Base-by-base conservation (phyloP, 1,140 invertebrate genomes). In the Spodoptera frugiperda region DNA sequence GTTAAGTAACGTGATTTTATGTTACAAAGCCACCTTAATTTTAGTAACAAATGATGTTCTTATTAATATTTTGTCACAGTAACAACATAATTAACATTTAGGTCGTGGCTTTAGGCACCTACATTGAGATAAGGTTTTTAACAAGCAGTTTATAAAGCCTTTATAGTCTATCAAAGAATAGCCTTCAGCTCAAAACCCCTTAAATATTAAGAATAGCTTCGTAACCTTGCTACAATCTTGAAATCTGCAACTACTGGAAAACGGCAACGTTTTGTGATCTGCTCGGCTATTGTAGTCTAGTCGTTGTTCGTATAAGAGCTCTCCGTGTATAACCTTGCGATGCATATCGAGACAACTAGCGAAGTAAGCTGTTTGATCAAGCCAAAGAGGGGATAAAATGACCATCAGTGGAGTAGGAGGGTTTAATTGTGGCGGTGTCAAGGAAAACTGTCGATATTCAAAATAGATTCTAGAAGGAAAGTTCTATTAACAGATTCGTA, bases 221-320 rank as follows among this genome's bases (percentile, higher is more conserved):
- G 33, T 46, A 46, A 63, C 59, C 59, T 63, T 63, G 1, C 19
- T 4, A 59, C 55, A 54, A 59, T 63, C 39, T 63, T 33, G 39
- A 59, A n/a, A 59, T 59, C 57, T 59, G 59, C 39, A 46, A 11
- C 33, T 3, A 46, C 59, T 63, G 12, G 8, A 46, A 6, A 63
- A 63, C 46, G 39, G 33, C 17, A n/a, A 63, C 59, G 33, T 61
- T 61, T 61, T 39, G 6, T 61, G 57, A 61, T 61, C 33, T 8
- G 15, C 33, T 6, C 49, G n/a, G 25, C 57, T 14, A 46, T 63
- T 63, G 59, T 63, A 0, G 15, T 19, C 33, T 46, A n/a, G n/a
- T n/a, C n/a, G n/a, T n/a, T 9, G 14, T 30, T 11, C 39, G 19
- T 46, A 46, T 46, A 17, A 63, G 59, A 46, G 39, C 59, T 2